Percentiles rank a stretch among this genome's conserved stretches.
Evolutionary conservation across 2,888 invertebrate species (phyloP).

Genomic region (Amblyjoppa proteus): DNA sequence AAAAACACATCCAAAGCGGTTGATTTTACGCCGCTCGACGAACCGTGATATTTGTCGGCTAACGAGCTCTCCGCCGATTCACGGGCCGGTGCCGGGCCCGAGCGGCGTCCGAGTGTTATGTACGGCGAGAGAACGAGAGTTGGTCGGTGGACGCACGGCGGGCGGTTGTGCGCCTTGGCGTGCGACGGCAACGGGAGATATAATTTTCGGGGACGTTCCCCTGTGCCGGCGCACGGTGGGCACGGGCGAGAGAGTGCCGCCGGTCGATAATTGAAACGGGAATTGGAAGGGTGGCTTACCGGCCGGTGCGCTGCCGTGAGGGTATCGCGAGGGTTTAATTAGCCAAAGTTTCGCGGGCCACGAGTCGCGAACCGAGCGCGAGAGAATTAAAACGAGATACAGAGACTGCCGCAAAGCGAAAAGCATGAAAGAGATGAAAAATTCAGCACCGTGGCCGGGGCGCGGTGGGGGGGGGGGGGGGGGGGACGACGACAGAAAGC

Average conservation of each 20-base stretch:
- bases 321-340: constrained; percentile 52
- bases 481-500: constrained; percentile 34
- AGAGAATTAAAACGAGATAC: constrained; percentile 20
- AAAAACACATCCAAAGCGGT: background rate
- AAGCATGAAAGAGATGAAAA: constrained; percentile 1
- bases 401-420: background rate
- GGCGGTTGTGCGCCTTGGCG: background rate
- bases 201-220: constrained; percentile 57
- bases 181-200: constrained; percentile 40
- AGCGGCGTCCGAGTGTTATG: constrained; percentile 7
- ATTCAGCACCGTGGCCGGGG: too few species aligned
- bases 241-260: constrained; percentile 25
- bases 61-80: constrained; percentile 39
- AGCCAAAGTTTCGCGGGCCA: constrained; percentile 46
- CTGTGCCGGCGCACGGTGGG: constrained; percentile 10
- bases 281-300: constrained; percentile 28
- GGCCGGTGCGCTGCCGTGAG: constrained; percentile 8
- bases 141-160: background rate
- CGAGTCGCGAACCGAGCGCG: constrained; percentile 9
- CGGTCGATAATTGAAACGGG: constrained; percentile 59
- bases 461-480: too few species aligned
- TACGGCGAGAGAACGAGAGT: constrained; percentile 6
- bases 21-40: constrained; percentile 33
- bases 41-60: constrained; percentile 56
- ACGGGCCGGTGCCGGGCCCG: constrained; percentile 12